Percentiles rank a stretch among this genome's conserved stretches.
phyloP scores from a whole-genome alignment of 1,140 invertebrate species.

The Scylla paramamosain region DNA sequence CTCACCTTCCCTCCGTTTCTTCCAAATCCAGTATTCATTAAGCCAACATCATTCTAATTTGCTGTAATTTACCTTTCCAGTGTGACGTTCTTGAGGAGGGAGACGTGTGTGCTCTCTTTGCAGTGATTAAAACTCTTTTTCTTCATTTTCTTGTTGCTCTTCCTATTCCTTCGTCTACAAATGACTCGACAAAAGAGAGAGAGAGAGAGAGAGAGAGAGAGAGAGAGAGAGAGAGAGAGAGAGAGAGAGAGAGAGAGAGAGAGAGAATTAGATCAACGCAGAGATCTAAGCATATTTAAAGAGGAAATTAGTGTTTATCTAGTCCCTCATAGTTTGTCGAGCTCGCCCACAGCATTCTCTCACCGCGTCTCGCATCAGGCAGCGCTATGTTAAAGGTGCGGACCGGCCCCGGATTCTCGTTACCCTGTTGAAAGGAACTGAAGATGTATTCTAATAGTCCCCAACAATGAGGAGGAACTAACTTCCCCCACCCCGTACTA shows the following conservation, averaged over 20 bases:
- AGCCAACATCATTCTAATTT: constrained; percentile 4
- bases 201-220: not conserved
- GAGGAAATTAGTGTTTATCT: constrained; percentile 23
- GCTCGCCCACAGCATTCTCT: not conserved
- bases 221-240: not conserved
- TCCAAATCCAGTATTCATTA: constrained; percentile 55
- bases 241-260: not conserved
- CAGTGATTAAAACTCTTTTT: not conserved
- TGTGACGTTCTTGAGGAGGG: not conserved
- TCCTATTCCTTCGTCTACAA: not conserved
- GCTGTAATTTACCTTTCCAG: constrained; percentile 4
- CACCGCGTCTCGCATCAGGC: not conserved
- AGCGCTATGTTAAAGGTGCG: not conserved
- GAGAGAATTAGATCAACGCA: constrained; percentile 4
- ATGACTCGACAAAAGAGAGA: not conserved
- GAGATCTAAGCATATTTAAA: constrained; percentile 8
- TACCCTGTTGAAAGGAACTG: not conserved
- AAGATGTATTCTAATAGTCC: constrained; percentile 23
- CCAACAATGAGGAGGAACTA: not conserved
- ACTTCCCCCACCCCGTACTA: not conserved
- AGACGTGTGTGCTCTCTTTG: not conserved
- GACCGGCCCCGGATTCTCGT: not conserved
- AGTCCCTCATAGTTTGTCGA: constrained; percentile 19
- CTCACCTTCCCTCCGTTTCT: constrained; percentile 10
- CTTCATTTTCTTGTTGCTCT: not conserved